Evolutionary conservation across 2,888 invertebrate genomes (phyloP).

Genomic region (Pristionchus arcanus): DNA sequence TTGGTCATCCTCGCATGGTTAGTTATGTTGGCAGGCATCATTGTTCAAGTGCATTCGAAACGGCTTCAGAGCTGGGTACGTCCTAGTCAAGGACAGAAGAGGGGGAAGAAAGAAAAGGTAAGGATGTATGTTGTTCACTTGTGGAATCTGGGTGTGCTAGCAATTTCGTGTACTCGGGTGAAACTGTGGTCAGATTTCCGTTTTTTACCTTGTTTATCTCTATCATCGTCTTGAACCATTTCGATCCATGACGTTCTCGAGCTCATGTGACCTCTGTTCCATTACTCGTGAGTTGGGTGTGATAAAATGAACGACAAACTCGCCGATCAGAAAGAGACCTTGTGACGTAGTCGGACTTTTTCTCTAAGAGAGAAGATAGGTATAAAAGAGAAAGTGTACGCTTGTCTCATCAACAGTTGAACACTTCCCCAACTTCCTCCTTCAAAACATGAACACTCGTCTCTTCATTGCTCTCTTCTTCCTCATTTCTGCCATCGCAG

Average conservation of each 20-base stretch:
- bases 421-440: not conserved
- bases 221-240: not conserved
- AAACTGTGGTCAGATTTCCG: not conserved
- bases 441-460: not conserved
- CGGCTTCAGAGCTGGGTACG: not conserved
- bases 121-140: not conserved
- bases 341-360: constrained; percentile 15
- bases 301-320: no score
- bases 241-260: not conserved
- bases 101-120: not conserved
- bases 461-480: constrained; percentile 28
- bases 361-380: not conserved
- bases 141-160: not conserved
- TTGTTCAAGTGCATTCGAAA: not conserved
- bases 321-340: constrained; percentile 26
- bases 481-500: constrained; percentile 21
- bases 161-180: not conserved
- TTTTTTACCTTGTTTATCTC: not conserved
- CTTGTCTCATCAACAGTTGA: not conserved
- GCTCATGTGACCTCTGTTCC: not conserved
- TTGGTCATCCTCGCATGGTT: not conserved
- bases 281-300: not conserved
- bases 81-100: not conserved
- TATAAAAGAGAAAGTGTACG: not conserved
- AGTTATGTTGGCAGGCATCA: not conserved